A percentile compares a stretch with the other conserved stretches of the same genome.
These are phyloP conservation scores for Rhinoraja longicauda DNA, from an alignment of 2,797 vertebrate species.

Conservation along the genomic window DNA sequence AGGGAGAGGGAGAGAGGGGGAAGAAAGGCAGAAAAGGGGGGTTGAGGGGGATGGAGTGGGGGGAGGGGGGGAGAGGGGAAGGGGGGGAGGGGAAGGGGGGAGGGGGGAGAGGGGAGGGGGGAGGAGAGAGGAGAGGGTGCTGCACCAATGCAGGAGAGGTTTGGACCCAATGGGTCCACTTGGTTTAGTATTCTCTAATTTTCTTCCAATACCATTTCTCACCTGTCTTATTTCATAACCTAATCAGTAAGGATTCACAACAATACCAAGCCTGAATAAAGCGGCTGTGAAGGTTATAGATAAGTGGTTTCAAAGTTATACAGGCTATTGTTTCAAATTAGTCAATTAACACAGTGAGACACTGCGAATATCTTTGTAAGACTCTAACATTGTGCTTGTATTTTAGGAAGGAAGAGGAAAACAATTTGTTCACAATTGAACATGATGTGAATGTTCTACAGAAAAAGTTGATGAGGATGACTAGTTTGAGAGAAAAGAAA, in stretches of 20 bases:
- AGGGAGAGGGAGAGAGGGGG: no score
- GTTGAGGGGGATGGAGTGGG: no score
- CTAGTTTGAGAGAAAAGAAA: background rate
- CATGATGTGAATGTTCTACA: conserved; percentile 6
- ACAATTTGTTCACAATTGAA: background rate
- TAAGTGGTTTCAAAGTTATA: background rate
- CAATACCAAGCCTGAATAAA: background rate
- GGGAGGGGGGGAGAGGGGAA: no score
- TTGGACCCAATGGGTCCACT: no score
- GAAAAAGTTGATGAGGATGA: background rate
- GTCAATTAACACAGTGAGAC: background rate
- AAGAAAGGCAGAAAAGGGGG: no score
- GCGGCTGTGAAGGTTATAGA: background rate
- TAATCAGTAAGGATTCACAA: background rate
- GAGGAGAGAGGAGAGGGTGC: no score
- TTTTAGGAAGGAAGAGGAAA: conserved; percentile 23
- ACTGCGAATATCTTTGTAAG: background rate
- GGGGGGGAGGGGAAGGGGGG: no score
- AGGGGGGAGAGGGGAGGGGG: no score
- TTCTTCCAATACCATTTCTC: background rate
- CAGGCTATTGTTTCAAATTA: background rate
- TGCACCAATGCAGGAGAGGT: no score
- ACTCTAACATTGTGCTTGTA: background rate
- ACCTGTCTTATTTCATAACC: background rate
- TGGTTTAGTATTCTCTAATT: background rate